Base-by-base conservation (phyloP, 2,888 invertebrate species). In the Nymphalis urticae region DNA sequence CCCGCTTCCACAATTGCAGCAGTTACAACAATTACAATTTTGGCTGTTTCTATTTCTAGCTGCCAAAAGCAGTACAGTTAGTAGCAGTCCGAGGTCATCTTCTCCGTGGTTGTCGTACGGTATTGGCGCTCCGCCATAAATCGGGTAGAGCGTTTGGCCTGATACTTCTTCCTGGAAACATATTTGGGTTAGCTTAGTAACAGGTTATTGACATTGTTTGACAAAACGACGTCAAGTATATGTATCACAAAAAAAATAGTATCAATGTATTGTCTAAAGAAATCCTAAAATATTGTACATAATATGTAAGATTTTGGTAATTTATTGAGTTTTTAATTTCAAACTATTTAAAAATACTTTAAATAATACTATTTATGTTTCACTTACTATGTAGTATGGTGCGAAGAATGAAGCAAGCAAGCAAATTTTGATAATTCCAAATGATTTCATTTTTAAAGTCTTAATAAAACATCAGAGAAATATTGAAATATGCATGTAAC, bases 71-170 rank as follows among this genome's bases (percentile, higher is more conserved):
- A 89, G 71, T 1, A 87, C 73, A 0, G 87, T 80, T 17, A 89
- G 78, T 3, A 89, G 75, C 0, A 88, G 67, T 0, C 89, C 87
- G 1, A 87, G 73, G 71, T 88, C 87, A 47, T 88, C 87, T 47
- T 85, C 84, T 47, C 76, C 76, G 19, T 78, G 76, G 42, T 76
- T 77, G 59, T 79, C 67, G 56, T 82, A 83, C 21, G 75, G 32
- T 50, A 84, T 62, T 19, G 84, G 80, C 24, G 72, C 70, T 9
- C 80, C 78, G 48, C 81, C 81, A 70, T 83, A 85, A 9, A 64
- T 32, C 21, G 75, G 73, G 64, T 73, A 68, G 8, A 75, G 53
- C 54, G 64, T 61, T 73, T 76, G 77, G 62, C 73, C 66, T 59
- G 79, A 75, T 48, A 82, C 82, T 75, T 77, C 75, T 17, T 75